phyloP scores from a whole-genome alignment of 2,797 vertebrate species.

The Margarornis squamiger region DNA sequence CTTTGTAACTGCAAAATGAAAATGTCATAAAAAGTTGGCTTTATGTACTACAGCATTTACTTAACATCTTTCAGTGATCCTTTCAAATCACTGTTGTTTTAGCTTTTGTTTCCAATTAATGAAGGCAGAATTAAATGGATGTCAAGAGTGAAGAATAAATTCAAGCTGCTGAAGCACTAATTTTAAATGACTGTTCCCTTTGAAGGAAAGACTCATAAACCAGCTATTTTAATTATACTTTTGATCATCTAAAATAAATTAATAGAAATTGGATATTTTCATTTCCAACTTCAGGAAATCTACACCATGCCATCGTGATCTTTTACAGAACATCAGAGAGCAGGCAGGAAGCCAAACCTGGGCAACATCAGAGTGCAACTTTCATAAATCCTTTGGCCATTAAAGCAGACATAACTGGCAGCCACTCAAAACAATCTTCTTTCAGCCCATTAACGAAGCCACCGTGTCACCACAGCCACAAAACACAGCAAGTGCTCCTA shows the following conservation, averaged over 20 bases:
- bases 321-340: not conserved
- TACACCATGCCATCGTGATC: not conserved
- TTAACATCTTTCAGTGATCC: not conserved
- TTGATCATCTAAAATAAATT: constrained; percentile 32
- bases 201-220: constrained; percentile 1
- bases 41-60: not conserved
- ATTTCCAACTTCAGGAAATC: not conserved
- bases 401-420: constrained; percentile 22
- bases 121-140: not conserved
- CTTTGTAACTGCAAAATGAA: not conserved
- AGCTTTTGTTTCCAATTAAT: constrained; percentile 10
- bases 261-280: constrained; percentile 22
- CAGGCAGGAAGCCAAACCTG: constrained; percentile 36
- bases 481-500: constrained; percentile 3
- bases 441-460: constrained; percentile 43
- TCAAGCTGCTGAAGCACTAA: not conserved
- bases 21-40: not conserved
- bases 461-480: not conserved
- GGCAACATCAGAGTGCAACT: not conserved
- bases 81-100: not conserved
- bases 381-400: constrained; percentile 53
- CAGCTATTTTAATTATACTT: constrained; percentile 9
- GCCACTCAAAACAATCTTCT: constrained; percentile 44
- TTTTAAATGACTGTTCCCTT: not conserved
- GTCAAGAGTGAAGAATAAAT: not conserved